phyloP scores from a whole-genome alignment of 2,113 vertebrate species.

The Phalacrocorax carbo region DNA sequence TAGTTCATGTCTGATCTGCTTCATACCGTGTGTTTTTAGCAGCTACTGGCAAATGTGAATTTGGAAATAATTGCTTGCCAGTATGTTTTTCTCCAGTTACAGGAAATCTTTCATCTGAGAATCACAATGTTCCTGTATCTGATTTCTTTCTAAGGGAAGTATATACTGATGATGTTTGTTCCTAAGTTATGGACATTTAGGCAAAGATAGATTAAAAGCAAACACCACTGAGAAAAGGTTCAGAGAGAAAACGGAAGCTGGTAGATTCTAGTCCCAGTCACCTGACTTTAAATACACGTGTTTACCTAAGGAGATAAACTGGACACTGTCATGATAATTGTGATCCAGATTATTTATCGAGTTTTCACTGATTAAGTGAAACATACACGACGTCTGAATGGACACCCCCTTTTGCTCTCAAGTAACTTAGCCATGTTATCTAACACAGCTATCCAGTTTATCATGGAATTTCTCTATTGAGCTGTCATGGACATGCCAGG shows the following conservation, averaged over 20 bases:
- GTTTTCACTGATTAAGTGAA: background rate
- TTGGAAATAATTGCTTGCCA: background rate
- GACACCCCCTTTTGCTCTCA: background rate
- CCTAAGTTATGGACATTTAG: background rate
- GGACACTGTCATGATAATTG: background rate
- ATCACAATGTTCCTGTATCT: background rate
- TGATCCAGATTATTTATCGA: background rate
- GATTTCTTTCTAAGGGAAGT: background rate
- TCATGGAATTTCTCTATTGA: constrained; percentile 25
- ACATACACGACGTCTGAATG: background rate
- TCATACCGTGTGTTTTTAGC: background rate
- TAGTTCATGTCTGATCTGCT: background rate
- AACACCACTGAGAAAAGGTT: background rate
- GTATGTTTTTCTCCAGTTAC: background rate
- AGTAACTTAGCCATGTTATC: background rate
- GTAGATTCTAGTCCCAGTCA: background rate
- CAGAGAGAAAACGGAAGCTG: background rate
- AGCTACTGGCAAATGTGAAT: background rate
- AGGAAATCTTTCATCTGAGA: background rate
- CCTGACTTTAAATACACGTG: background rate
- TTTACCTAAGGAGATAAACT: background rate
- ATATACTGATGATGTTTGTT: background rate
- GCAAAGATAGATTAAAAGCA: background rate
- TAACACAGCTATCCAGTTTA: background rate
- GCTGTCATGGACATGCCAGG: constrained; percentile 44